phyloP scores from a whole-genome alignment of 1,140 invertebrate genomes.

The Euwallacea fornicatus region DNA sequence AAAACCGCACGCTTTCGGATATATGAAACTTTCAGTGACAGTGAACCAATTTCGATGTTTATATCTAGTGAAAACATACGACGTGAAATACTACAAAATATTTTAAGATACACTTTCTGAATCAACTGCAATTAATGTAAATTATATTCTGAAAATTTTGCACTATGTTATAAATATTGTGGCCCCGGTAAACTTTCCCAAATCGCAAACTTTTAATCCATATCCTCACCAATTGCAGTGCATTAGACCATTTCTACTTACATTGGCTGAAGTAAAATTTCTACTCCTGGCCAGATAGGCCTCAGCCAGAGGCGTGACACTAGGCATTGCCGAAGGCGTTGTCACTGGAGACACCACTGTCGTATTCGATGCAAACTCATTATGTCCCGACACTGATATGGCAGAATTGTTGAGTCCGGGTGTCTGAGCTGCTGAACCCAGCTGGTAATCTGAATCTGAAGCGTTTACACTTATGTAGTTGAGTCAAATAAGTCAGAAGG shows the following conservation, averaged over 20 bases:
- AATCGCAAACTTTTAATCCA: too few relatives aligned
- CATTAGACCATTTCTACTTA: conserved; percentile 35
- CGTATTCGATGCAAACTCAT: conserved; percentile 12
- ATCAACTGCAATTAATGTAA: too few relatives aligned
- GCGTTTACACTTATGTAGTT: too few relatives aligned
- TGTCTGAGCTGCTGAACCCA: conserved; percentile 62
- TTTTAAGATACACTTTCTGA: too few relatives aligned
- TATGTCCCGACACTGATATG: conserved; percentile 44
- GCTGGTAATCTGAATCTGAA: conserved; percentile 66
- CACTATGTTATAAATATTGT: too few relatives aligned
- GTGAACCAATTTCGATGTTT: conserved; percentile 7
- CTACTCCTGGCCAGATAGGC: conserved; percentile 51
- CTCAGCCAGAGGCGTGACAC: conserved; percentile 48
- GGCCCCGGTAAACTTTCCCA: too few relatives aligned
- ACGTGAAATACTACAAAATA: too few relatives aligned
- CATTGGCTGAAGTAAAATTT: conserved; percentile 48
- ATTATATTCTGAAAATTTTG: too few relatives aligned
- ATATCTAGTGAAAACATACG: neutral
- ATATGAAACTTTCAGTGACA: conserved; percentile 1
- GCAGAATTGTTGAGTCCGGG: conserved; percentile 54
- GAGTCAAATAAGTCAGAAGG: too few relatives aligned
- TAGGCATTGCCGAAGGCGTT: conserved; percentile 31
- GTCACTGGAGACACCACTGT: conserved; percentile 23
- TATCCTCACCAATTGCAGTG: too few relatives aligned
- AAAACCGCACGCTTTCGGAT: conserved; percentile 12